Base-by-base conservation (phyloP, 2,888 invertebrate genomes). In the Lagria hirta region DNA sequence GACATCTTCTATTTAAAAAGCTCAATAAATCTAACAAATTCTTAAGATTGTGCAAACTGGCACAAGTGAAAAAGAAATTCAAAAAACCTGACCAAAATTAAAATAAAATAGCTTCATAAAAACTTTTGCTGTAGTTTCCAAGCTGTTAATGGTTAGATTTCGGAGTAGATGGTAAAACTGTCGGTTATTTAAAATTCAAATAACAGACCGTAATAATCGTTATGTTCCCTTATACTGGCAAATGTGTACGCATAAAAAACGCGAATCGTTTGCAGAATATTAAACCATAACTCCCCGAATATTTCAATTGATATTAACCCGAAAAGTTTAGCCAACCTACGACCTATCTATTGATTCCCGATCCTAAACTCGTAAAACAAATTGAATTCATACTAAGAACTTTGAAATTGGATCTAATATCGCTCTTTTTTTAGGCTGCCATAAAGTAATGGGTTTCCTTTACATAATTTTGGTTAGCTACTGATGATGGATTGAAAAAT, bases 261-360 rank as follows among this genome's bases (percentile, higher is more conserved):
- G 34, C 24, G 42, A 28, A 42, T 42, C 47, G 47, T 42, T 40
- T 40, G 15, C 27, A 44, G 55, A 57, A 57, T 57, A 57, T 57
- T 57, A 57, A 54, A 54, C 51, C 46, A 54, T 48, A 52, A 51
- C 52, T 52, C 37, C 2, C 42, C 30, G 51, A 55, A 57, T 62
- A 58, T 57, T 58, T 58, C 57, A 57, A 58, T 57, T 58, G 58
- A 60, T 60, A 58, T 60, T 60, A 48, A 48, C 48, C 44, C 50
- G 48, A 43, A 57, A 53, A 49, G 43, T 58, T 58, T 50, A 50
- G 49, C 48, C 51, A 15, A 27, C 27, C 22, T 24, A 29, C 43
- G 36, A 26, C 43, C 53, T 32, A 49, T 42, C 44, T 51, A 59
- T 62, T 52, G 58, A 60, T 62, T 61, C 30, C 53, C 52, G 48